Base-by-base conservation (phyloP, 2,113 vertebrate species). In the Rhea pennata region DNA sequence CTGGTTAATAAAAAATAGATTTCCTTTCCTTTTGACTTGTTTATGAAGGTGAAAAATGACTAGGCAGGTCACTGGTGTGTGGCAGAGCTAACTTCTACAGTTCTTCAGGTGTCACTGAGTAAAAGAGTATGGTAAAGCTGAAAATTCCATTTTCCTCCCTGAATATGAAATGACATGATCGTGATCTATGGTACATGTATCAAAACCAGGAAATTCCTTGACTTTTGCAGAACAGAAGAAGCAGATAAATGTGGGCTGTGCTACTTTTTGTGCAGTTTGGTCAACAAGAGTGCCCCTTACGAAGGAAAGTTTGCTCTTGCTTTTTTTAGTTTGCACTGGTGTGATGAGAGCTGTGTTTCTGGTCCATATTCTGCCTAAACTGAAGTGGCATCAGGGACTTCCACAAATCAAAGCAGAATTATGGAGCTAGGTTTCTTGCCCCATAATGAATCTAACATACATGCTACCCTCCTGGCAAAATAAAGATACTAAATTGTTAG, bases 1-100 rank as follows among this genome's bases (percentile, higher is more conserved):
- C 95, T 97, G 97, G 90, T 96, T 98, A 97, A 98, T 98, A 98
- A 98, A 98, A 97, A 95, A 92, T 96, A 97, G 64, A 98, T 97
- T 98, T 97, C 95, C 94, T 98, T 94, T 98, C 77, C 83, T 91
- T 97, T 97, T 96, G 93, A 96, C 92, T 97, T 97, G 83, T 96
- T 98, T 96, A 96, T 90, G 97, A 97, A 97, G 95, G 96, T 97
- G 96, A 97, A 97, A 98, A 98, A 97, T 92, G 90, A 88, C 33
- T 56, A 93, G 16, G 17, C 92, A 84, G 65, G 86, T 96, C 97
- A 93, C 84, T 93, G 84, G 86, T 97, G 91, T 97, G 93, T 96
- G 95, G 93, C 95, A 97, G 95, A 97, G 88, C 93, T 97, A 82
- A 97, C 97, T 98, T 96, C 84, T 96, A n/a, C 81, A 96, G 92